phyloP scores from a whole-genome alignment of 2,113 vertebrate genomes.

The Petrocephalus microphthalmus region DNA sequence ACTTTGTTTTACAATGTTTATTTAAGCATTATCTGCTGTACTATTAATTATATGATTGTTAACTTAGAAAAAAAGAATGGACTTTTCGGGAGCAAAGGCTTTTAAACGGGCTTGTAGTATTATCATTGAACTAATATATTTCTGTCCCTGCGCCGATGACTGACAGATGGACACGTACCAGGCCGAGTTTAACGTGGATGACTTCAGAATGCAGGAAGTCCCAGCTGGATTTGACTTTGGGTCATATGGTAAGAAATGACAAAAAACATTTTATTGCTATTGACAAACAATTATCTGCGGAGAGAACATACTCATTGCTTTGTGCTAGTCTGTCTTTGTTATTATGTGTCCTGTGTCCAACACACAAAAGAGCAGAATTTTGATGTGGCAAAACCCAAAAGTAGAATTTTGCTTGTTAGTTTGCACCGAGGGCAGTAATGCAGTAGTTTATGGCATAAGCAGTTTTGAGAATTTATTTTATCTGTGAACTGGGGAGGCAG shows the following conservation, averaged over 20 bases:
- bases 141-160: background rate
- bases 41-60: background rate
- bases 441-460: background rate
- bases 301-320: background rate
- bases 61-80: background rate
- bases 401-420: constrained; percentile 54
- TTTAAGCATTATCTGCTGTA: background rate
- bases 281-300: background rate
- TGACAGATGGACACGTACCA: constrained; percentile 64
- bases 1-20: background rate
- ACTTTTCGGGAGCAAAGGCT: background rate
- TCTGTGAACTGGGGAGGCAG: constrained; percentile 36
- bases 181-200: constrained; percentile 58
- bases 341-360: background rate
- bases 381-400: constrained; percentile 15
- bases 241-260: constrained; percentile 58
- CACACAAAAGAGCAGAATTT: background rate
- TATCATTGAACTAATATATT: background rate
- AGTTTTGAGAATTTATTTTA: constrained; percentile 27
- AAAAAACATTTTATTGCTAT: background rate
- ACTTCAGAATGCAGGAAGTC: constrained; percentile 68
- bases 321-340: background rate
- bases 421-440: constrained; percentile 4
- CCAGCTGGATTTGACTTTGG: constrained; percentile 64
- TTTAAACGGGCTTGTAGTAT: background rate